Base-by-base conservation (phyloP, 2,113 vertebrate genomes). In the Tapirus terrestris region DNA sequence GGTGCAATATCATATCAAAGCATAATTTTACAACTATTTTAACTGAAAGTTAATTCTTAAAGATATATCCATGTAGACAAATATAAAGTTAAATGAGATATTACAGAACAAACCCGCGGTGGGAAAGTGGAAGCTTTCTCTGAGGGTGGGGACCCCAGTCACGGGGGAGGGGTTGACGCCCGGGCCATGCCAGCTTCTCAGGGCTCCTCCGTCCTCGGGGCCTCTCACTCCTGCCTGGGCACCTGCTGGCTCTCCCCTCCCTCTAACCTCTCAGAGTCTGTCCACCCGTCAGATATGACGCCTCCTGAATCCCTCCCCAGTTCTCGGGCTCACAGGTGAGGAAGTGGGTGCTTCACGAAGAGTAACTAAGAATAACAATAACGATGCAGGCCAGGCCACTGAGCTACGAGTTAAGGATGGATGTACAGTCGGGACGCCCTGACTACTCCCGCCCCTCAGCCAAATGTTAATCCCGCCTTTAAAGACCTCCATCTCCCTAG, bases 361-460 rank as follows among this genome's bases (percentile, higher is more conserved):
- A 5, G 20, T 27, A 51, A 2, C 36, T 2, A 53, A 45, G 45
- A 5, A 11, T 23, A 20, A 33, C 5, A 29, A 16, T 11, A 17
- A 27, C 4, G 25, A 21, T 0, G 1, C 27, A 39, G 36, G 16
- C 51, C 70, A n/a, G 45, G 53, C 36, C 9, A 13, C 21, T 51
- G 10, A 39, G 31, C 63, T 56, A 10, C 0, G 10, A 6, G 18
- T 72, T 53, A n/a, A 60, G 84, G 67, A 33, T 31, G 53, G 67
- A 48, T 33, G 8, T 7, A 23, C 9, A 68, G 12, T 33, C 36
- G 6, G 3, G 43, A 18, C 3, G 4, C 17, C 36, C 89, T 68
- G 84, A 48, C 51, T 0, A 17, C 17, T 36, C 16, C 14, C 3
- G 1, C 0, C 4, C 20, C 5, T 36, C 45, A 29, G 3, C 53